Percentiles rank a stretch among this genome's conserved stretches.
Evolutionary conservation across 1,140 invertebrate species (phyloP).

Genomic region (Steinernema khuongi): DNA sequence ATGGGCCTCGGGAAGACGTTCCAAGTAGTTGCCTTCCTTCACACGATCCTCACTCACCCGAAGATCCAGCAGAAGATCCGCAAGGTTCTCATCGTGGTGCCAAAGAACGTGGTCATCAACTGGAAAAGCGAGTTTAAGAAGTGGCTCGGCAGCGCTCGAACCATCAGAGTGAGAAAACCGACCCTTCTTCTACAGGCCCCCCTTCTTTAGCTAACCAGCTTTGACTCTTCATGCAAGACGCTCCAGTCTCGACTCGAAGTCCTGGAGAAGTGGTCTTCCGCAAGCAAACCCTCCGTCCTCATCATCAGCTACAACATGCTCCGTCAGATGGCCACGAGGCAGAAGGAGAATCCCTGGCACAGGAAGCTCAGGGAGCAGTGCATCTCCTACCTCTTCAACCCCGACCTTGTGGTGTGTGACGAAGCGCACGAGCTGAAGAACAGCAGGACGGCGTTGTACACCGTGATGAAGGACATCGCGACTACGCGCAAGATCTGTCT

Average conservation of each 20-base stretch:
- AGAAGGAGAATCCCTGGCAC: constrained; percentile 23
- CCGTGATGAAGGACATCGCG: neutral
- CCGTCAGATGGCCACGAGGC: constrained; percentile 60
- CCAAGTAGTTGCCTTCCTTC: constrained; percentile 91
- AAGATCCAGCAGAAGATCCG: constrained; percentile 72
- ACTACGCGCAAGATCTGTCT: neutral
- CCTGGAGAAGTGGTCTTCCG: constrained; percentile 61
- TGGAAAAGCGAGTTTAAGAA: constrained; percentile 98
- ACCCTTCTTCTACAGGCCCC: constrained; percentile 21
- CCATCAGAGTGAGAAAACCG: neutral
- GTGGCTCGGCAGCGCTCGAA: constrained; percentile 75
- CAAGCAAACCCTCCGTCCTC: constrained; percentile 75
- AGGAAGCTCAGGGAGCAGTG: neutral
- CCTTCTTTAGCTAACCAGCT: constrained; percentile 36
- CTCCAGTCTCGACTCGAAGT: neutral
- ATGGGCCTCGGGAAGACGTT: constrained; percentile 82
- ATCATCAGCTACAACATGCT: constrained; percentile 99
- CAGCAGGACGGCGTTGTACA: neutral
- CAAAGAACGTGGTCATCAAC: constrained; percentile 66
- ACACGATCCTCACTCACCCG: constrained; percentile 91
- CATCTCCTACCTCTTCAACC: neutral
- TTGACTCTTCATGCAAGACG: neutral
- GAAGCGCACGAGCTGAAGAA: neutral
- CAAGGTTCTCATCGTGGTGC: neutral
- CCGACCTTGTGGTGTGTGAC: neutral